Percentiles rank a stretch among this genome's conserved stretches.
Evolutionary conservation across 2,113 vertebrate genomes (phyloP).

Genomic region (Mirza zaza): DNA sequence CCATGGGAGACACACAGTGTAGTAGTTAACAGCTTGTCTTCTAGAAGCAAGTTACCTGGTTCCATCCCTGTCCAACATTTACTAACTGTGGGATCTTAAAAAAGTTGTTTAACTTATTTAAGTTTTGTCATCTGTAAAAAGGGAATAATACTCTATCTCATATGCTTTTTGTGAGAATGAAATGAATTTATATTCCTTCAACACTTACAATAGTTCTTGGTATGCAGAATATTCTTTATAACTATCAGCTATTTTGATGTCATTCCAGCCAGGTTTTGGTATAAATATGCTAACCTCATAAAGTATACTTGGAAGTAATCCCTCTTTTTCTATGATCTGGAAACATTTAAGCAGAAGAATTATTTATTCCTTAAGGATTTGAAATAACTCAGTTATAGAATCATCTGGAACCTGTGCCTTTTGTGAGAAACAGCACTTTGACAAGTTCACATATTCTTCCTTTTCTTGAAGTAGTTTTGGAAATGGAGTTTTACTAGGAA

Average conservation of each 20-base stretch:
- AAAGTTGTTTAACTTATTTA: not conserved
- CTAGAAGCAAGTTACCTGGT: not conserved
- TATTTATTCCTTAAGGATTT: conserved; percentile 30
- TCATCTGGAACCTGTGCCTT: not conserved
- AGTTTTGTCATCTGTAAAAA: not conserved
- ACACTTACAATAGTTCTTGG: not conserved
- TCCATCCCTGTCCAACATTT: not conserved
- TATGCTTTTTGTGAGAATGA: not conserved
- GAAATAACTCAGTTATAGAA: conserved; percentile 41
- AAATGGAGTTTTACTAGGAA: not conserved
- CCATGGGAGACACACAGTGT: not conserved
- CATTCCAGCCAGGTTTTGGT: not conserved
- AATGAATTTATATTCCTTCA: not conserved
- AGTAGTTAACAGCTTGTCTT: not conserved
- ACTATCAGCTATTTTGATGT: not conserved
- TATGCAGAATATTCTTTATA: not conserved
- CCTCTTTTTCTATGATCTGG: conserved; percentile 30
- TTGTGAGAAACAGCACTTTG: not conserved
- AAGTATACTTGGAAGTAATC: not conserved
- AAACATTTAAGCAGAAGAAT: conserved; percentile 12
- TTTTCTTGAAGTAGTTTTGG: not conserved
- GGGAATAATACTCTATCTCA: not conserved
- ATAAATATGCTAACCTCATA: not conserved
- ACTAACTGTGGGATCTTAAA: not conserved
- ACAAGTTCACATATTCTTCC: not conserved